These are phyloP conservation scores for Bergia sp. DNA, from an alignment of 92 coral and sea anemone species.

Conservation along the genomic window DNA sequence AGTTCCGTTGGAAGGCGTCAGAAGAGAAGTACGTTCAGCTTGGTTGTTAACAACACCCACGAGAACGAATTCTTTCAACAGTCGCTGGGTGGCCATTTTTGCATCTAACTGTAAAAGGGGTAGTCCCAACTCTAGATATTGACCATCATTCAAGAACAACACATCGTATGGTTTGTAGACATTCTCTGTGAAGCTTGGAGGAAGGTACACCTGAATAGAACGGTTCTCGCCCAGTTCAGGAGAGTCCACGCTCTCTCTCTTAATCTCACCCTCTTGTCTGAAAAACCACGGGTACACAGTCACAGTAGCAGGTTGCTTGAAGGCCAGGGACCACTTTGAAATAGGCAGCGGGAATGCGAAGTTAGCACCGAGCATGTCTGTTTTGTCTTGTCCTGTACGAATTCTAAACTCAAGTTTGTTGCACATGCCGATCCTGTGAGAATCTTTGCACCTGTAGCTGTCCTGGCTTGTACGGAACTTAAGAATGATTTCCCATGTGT, in stretches of 20 bases:
- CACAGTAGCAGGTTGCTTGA: conserved; percentile 20
- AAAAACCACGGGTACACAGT: conserved; percentile 63
- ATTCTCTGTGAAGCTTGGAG: conserved; percentile 59
- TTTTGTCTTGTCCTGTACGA: conserved; percentile 33
- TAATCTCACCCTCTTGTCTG: conserved; percentile 32
- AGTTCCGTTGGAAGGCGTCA: conserved; percentile 46
- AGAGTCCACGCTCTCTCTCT: conserved; percentile 33
- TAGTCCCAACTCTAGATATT: not conserved
- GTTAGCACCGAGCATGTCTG: conserved; percentile 56
- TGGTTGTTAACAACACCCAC: conserved; percentile 39
- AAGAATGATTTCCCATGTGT: conserved; percentile 56
- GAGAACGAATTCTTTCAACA: conserved; percentile 42
- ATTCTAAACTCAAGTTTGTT: conserved; percentile 31
- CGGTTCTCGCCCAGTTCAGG: conserved; percentile 45
- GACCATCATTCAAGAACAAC: conserved; percentile 53
- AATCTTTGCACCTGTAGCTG: conserved; percentile 14
- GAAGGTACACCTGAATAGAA: conserved; percentile 31
- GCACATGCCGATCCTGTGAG: conserved; percentile 4
- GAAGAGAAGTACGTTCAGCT: conserved; percentile 25
- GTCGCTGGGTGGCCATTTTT: conserved; percentile 24
- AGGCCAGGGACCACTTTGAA: conserved; percentile 35
- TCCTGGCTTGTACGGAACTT: conserved; percentile 22
- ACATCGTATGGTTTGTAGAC: conserved; percentile 53
- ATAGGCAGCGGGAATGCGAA: conserved; percentile 44
- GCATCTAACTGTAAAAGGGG: not conserved